Base-by-base conservation (phyloP, 2,797 vertebrate species). In the Periparus ater region DNA sequence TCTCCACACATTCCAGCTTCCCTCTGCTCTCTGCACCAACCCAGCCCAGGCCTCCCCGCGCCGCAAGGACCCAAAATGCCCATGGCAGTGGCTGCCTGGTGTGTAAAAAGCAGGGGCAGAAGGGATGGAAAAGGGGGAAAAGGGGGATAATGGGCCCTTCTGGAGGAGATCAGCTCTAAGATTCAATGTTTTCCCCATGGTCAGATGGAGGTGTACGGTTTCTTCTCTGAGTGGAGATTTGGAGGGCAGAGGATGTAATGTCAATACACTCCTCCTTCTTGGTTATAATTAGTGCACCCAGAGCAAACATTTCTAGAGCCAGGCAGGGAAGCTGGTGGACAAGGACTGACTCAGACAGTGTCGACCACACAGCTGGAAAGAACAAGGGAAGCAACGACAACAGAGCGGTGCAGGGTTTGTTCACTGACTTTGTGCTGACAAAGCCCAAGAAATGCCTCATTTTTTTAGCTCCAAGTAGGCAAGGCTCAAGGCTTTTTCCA, bases 401-500 rank as follows among this genome's bases (percentile, higher is more conserved):
- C 0, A 0, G 62, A 62, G 53, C 0, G 0, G 42, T 26, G 54
- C 18, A 13, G 68, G 72, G 45, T 27, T 29, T 63, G 26, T 7
- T 73, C 23, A 0, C 29, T 44, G 23, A 36, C 50, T 78, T 65
- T 40, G 70, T 88, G 86, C 81, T 88, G 84, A 89, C 60, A 77
- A 88, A 89, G 65, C 50, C 73, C 58, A 61, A 68, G 40, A 23
- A 78, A 45, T 10, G 22, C 29, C 63, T 89, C 18, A 17, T 36
- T 72, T 89, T 40, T 86, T 70, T 20, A 71, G 80, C 85, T 67
- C 50, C 4, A 34, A n/a, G 34, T 1, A 70, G 55, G 27, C 67
- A 66, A 66, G 45, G 67, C 50, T 86, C 53, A 76, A 21, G 18
- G 36, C 21, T 66, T 85, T 85, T 47, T 15, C 44, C 32, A 75